These are phyloP conservation scores for Hephaestus fuliginosus DNA, from an alignment of 2,797 vertebrate genomes.

Conservation along the genomic window DNA sequence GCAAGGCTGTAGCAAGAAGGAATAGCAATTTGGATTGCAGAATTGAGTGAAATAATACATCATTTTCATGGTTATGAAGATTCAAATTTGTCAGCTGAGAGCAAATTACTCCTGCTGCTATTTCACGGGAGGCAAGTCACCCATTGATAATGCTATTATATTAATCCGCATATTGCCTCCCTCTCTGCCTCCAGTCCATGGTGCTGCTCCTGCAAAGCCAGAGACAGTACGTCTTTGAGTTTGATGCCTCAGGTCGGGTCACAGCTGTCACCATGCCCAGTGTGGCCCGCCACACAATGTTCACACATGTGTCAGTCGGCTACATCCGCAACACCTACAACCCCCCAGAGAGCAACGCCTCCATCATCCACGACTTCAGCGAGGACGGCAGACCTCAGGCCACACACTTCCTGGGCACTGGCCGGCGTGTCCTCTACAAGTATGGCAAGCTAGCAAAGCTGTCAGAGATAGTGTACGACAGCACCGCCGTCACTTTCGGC, in stretches of 20 bases:
- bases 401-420: slow-evolving; percentile 93
- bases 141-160: slow-evolving; percentile 63
- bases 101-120: slow-evolving; percentile 63
- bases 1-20: slow-evolving; percentile 27
- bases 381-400: slow-evolving; percentile 96
- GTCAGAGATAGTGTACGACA: slow-evolving; percentile 96
- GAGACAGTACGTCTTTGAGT: slow-evolving; percentile 98
- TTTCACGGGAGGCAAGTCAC: slow-evolving; percentile 70
- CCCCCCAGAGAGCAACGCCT: slow-evolving; percentile 97
- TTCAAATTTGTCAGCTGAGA: slow-evolving; percentile 66
- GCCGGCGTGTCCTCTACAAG: slow-evolving; percentile 97
- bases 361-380: slow-evolving; percentile 96
- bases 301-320: slow-evolving; percentile 96
- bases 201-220: slow-evolving; percentile 98
- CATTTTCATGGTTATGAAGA: slow-evolving; percentile 68
- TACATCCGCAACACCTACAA: slow-evolving; percentile 99
- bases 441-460: slow-evolving; percentile 98
- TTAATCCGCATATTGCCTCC: slow-evolving; percentile 55
- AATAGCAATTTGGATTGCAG: slow-evolving; percentile 55
- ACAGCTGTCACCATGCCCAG: slow-evolving; percentile 99
- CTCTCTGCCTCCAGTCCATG: slow-evolving; percentile 90
- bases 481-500: slow-evolving; percentile 96
- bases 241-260: slow-evolving; percentile 93
- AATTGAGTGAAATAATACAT: slow-evolving; percentile 68
- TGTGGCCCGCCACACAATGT: slow-evolving; percentile 98